Percentiles rank a stretch among this genome's conserved stretches.
phyloP scores from a whole-genome alignment of 2,113 vertebrate species.

The Perca flavescens region DNA sequence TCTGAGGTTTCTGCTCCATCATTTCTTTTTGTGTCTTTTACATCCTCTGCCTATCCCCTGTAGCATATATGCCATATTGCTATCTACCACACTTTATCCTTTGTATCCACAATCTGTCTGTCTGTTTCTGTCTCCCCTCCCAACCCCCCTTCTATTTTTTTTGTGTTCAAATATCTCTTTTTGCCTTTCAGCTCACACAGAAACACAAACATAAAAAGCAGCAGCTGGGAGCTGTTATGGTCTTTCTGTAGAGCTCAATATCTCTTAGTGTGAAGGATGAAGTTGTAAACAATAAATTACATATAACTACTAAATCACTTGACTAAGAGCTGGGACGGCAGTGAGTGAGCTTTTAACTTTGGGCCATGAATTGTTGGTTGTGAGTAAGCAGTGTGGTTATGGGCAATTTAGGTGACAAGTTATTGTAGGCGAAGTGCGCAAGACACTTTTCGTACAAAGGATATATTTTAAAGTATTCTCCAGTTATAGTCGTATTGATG shows the following conservation, averaged over 20 bases:
- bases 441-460: slow-evolving; percentile 28
- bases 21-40: slow-evolving; percentile 62
- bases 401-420: slow-evolving; percentile 22
- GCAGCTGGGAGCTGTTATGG: slow-evolving; percentile 61
- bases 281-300: slow-evolving; percentile 69
- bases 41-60: slow-evolving; percentile 30
- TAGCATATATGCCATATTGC: slow-evolving; percentile 46
- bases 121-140: slow-evolving; percentile 26
- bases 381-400: slow-evolving; percentile 24
- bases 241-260: slow-evolving; percentile 58
- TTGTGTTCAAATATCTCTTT: slow-evolving; percentile 41
- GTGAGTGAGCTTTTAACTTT: slow-evolving; percentile 57
- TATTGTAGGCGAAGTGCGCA: slow-evolving; percentile 12
- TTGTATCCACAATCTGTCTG: slow-evolving; percentile 49
- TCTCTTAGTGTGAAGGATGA: slow-evolving; percentile 66
- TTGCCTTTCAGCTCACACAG: slow-evolving; percentile 46
- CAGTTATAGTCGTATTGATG: background rate
- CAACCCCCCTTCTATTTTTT: background rate
- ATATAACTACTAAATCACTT: slow-evolving; percentile 65
- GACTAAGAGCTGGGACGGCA: slow-evolving; percentile 34
- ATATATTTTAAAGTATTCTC: background rate
- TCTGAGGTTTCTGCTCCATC: slow-evolving; percentile 55
- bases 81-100: slow-evolving; percentile 56
- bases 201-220: slow-evolving; percentile 65
- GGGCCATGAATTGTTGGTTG: slow-evolving; percentile 21